Conservation (phyloP, 2,888 invertebrate genomes). For the Athripsodes cinereus region DNA sequence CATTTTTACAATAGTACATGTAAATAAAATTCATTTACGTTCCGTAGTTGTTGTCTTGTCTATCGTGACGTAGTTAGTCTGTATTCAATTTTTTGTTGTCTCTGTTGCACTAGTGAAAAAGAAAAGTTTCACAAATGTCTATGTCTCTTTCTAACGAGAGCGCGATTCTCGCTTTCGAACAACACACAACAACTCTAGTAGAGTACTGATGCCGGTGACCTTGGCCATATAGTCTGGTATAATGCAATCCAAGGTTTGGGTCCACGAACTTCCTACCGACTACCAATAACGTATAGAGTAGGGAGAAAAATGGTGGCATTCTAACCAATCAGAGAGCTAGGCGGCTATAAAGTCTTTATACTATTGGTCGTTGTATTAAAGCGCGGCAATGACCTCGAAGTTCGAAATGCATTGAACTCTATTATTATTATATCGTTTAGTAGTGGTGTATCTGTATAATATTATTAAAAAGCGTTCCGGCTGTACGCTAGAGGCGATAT, state of each 20-base stretch:
- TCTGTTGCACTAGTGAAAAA: constrained; percentile 12
- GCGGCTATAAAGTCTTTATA: constrained; percentile 46
- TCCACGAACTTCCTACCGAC: constrained; percentile 63
- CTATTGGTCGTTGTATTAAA: constrained; percentile 43
- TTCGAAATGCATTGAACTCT: constrained; percentile 57
- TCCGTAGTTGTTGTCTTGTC: no score
- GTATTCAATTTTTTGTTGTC: constrained; percentile 1
- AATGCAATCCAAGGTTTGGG: constrained; percentile 83
- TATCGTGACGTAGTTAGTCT: no score
- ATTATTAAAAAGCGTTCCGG: constrained; percentile 31
- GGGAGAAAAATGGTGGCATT: constrained; percentile 35
- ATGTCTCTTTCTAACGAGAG: constrained; percentile 21
- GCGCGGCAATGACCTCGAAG: constrained; percentile 81
- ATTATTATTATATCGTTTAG: no score
- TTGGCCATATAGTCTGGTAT: constrained; percentile 62
- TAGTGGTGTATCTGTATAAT: no score
- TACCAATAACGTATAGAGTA: constrained; percentile 43
- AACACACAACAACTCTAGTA: constrained; percentile 34
- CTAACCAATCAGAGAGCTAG: constrained; percentile 45
- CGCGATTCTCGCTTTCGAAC: constrained; percentile 34
- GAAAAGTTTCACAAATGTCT: constrained; percentile 8
- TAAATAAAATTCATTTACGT: no score
- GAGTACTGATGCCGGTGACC: constrained; percentile 50
- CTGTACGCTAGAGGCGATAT: constrained; percentile 30
- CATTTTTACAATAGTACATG: no score